phyloP scores from a whole-genome alignment of 2,797 vertebrate genomes.

The Coregonus ussuriensis region DNA sequence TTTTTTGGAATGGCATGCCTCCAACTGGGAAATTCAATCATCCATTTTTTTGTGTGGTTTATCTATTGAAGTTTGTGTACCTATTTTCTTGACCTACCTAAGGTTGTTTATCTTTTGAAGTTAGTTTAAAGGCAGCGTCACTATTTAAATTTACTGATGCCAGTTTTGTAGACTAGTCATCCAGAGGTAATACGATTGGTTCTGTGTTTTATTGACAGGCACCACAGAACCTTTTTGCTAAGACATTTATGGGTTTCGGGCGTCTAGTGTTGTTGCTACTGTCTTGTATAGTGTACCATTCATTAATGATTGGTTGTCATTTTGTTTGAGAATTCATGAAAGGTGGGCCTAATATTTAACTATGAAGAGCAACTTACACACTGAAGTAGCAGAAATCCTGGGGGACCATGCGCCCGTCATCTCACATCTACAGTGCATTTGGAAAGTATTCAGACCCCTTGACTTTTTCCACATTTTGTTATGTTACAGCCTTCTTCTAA shows the following conservation, averaged over 20 bases:
- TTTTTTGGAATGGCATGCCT: neutral
- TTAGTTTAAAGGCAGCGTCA: neutral
- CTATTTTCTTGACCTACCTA: neutral
- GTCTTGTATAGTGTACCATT: neutral
- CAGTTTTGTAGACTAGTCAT: neutral
- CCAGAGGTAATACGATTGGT: neutral
- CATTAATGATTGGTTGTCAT: neutral
- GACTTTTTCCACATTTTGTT: too few relatives aligned
- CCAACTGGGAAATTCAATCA: neutral
- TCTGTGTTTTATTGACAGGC: neutral
- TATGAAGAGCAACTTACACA: neutral
- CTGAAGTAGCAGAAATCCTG: too few relatives aligned
- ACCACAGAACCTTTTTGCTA: neutral
- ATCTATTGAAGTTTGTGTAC: neutral
- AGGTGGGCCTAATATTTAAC: neutral
- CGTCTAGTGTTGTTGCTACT: neutral
- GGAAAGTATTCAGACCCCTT: too few relatives aligned
- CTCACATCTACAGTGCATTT: too few relatives aligned
- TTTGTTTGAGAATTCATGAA: neutral
- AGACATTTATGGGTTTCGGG: neutral
- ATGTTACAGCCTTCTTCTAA: too few relatives aligned
- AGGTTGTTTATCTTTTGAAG: neutral
- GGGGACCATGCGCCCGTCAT: too few relatives aligned
- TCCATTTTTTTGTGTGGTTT: neutral
- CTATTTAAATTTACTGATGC: neutral